Evolutionary conservation across 2,888 invertebrate species (phyloP), one percentile per base, ranked within the genome.

Genomic region (Lingula anatina): DNA sequence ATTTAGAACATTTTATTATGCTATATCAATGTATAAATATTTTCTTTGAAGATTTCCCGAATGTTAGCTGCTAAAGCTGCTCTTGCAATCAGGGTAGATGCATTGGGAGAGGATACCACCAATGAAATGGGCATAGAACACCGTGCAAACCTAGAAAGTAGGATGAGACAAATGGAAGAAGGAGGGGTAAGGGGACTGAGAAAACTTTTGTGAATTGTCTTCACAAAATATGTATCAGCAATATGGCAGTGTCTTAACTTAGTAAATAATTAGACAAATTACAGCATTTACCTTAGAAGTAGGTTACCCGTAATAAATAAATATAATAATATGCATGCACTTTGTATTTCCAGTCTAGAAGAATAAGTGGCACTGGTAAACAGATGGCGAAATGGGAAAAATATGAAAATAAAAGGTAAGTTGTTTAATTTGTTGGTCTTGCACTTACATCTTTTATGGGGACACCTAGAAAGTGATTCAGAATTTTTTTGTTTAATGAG

Each of bases 11-110:
- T n/a, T n/a, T n/a, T n/a, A n/a, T n/a, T n/a, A n/a, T n/a, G n/a
- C n/a, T n/a, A n/a, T n/a, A n/a, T n/a, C n/a, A n/a, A n/a, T n/a
- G n/a, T n/a, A n/a, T n/a, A n/a, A n/a, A n/a, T 31, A n/a, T 46
- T 50, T 39, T 43, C 46, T 44, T 51, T 70, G 18, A 53, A 82
- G 80, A 78, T 82, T 62, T 90, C 97, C 0, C 83, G 99, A 64
- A 97, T 96, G 85, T 80, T 99, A 62, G 97, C 99, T 1, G 95
- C 97, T 0, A 99, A 99, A 77, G 89, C 94, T 0, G 84, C 97
- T 0, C 77, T 99, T 28, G 92, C 92, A 0, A 89, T 90, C 0
- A 84, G 99, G 64, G 88, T 93, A 0, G 99, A 99, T 77, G 99
- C 99, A 0, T 84, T 99, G 21, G 95, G 95, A 1, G 97, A 99